Evolutionary conservation across 2,113 vertebrate genomes (phyloP), one percentile per base, ranked within the genome.

Genomic region (Pedionomus torquatus): DNA sequence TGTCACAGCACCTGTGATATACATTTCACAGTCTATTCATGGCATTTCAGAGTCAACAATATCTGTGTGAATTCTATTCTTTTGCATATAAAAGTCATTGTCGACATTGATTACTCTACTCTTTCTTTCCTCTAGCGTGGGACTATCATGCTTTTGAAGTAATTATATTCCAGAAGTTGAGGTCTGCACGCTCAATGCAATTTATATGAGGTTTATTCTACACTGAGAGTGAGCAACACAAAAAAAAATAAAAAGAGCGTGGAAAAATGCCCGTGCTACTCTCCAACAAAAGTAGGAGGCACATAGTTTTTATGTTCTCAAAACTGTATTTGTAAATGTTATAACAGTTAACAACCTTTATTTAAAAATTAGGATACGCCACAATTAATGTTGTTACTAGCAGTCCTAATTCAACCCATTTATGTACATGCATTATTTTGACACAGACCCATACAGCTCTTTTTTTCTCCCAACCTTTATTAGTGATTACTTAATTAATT

Each of bases 51-150:
- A 92, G 79, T 80, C 61, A 96, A 96, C 89, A 95, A 88, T 83
- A 94, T 68, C 28, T 37, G 49, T 66, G 25, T 70, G 83, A 30
- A 54, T 81, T 96, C 68, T 71, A 75, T 97, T 90, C 37, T 76
- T 91, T 90, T 89, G 64, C 86, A 75, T 96, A 94, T 90, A 78
- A 96, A 97, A 93, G 83, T 84, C 68, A 52, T 81, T 90, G 90
- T 80, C 23, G 39, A 15, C 52, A 80, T 35, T 91, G 81, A 48
- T 68, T 75, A 72, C 90, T 70, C 57, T 54, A 63, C 60, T 9
- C 35, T 95, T 95, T 91, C 85, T 94, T 95, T 96, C 72, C 51
- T 70, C 85, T 81, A 90, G 89, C 79, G 52, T 76, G 94, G 83
- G 39, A 55, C 93, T 89, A 87, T 84, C 61, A 83, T 48, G 96